Base-by-base conservation (phyloP, 2,113 vertebrate species). In the Oenanthe oenanthe region DNA sequence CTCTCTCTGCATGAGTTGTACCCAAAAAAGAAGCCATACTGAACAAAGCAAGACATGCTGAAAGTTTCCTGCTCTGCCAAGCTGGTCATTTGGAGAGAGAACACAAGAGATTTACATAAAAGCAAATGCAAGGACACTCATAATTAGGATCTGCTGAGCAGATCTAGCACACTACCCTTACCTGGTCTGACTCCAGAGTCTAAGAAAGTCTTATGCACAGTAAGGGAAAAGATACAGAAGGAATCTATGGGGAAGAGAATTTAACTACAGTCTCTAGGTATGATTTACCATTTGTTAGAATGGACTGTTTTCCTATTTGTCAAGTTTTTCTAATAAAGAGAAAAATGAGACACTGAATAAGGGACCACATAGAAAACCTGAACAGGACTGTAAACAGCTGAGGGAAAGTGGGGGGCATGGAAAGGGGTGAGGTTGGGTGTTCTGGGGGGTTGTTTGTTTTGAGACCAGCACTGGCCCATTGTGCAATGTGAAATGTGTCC, bases 81-180 rank as follows among this genome's bases (percentile, higher is more conserved):
- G 48, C 43, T 89, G 66, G 21, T 53, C 25, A 43, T 38, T 34
- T 61, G 25, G 54, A 84, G 34, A 85, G 19, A 68, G 4, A 42
- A 36, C 17, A 26, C 51, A 57, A 82, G 42, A 31, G 7, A 74
- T 19, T 60, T 36, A 47, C 38, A 45, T 32, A 34, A 54, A 75
- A 76, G 62, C 40, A 79, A 53, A 65, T 36, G 14, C 12, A 71
- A 89, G 38, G 63, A 72, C 15, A 4, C 65, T n/a, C 0, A 1
- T 57, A n/a, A 89, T 60, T 47, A 77, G 57, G 61, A 84, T 13
- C 26, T 12, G 50, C 20, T 54, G 66, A 92, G 38, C 62, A 85
- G 31, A 29, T 21, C 14, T 0, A 31, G 51, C n/a, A 43, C 0
- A 0, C 13, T 18, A 43, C 48, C 28, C 19, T 72, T 50, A 34